Evolutionary conservation across 2,888 invertebrate genomes (phyloP), one percentile per base, ranked within the genome.

Genomic region (Drosophila demipolita): DNA sequence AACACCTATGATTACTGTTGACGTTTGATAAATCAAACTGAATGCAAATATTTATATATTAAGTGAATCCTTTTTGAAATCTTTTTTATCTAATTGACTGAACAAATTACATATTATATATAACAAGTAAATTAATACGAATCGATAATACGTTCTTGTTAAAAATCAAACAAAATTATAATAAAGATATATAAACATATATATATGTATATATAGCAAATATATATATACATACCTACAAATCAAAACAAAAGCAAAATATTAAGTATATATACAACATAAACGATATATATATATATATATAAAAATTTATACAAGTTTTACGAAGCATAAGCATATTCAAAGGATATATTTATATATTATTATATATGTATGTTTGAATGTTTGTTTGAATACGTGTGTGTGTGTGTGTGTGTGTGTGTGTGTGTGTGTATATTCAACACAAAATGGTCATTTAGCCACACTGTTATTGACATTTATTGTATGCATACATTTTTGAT

Each of bases 61-160:
- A 85, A 89, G 89, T 74, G 86, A 89, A 85, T 82, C 87, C 84
- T 87, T 85, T 85, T 85, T 85, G 87, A 87, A 85, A 85, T 87
- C 84, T 84, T 85, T 87, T 85, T 85, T 85, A 85, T 89, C 85
- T 85, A 85, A 85, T 85, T 85, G 85, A 85, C 89, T 85, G 89
- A 85, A 85, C 85, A 85, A 85, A 89, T 85, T 85, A 85, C 82
- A 84, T 86, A 85, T 85, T 60, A 80, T 63, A 84, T 36, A 82
- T 63, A 79, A 66, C 66, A 84, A 69, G 65, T 77, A 73, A 80
- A 85, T 80, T 73, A 85, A 83, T 87, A 80, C 87, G 83, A 78
- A 86, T 84, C 49, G 70, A 86, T 88, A 73, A 83, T 73, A 78
- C 58, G 86, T 86, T 84, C 89, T 84, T 86, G 89, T 84, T 88